Base-by-base conservation (phyloP, 2,797 vertebrate species). In the Crax fasciolata region DNA sequence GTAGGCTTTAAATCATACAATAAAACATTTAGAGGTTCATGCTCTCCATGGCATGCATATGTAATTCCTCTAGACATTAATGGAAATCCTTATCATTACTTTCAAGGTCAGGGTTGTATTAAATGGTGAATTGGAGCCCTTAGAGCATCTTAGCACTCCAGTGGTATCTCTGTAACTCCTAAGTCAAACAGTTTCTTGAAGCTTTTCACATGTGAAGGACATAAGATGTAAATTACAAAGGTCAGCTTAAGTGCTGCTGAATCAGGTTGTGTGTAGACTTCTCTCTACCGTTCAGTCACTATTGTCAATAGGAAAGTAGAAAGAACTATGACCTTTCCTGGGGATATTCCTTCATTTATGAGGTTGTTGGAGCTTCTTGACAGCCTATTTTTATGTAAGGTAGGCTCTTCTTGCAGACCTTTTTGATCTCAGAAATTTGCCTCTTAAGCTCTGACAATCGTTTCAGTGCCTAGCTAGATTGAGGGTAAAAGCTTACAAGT, bases 41-140 rank as follows among this genome's bases (percentile, higher is more conserved):
- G 65, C 65, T 89, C 72, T 92, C 89, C 68, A 55, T 80, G 38
- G n/a, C 43, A 78, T 55, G 66, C 81, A 84, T 92, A 75, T 83
- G 27, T 86, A 92, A 94, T 75, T 95, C 75, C 62, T 82, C 65
- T 8, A 93, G 89, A 89, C 66, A 32, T 77, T 94, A 91, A 94
- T 52, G 51, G 58, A 85, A 86, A 54, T 48, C 62, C 46, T 73
- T 85, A n/a, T n/a, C 4, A 20, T 57, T 77, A 66, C 62, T 93
- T 87, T 93, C 90, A 96, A 96, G 92, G 95, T 95, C 89, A 91
- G 58, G 16, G 46, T 89, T 85, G 30, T 44, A 75, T 61, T 92
- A 65, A 89, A 82, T 0, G 8, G 46, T 80, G 43, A 77, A 58
- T 23, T 83, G 58, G 19, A 83, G 30, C 38, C 14, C 17, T 87